Percentiles rank a stretch among this genome's conserved stretches.
Conservation (phyloP, 1,140 invertebrate genomes). For the Armadillidium nasatum region DNA sequence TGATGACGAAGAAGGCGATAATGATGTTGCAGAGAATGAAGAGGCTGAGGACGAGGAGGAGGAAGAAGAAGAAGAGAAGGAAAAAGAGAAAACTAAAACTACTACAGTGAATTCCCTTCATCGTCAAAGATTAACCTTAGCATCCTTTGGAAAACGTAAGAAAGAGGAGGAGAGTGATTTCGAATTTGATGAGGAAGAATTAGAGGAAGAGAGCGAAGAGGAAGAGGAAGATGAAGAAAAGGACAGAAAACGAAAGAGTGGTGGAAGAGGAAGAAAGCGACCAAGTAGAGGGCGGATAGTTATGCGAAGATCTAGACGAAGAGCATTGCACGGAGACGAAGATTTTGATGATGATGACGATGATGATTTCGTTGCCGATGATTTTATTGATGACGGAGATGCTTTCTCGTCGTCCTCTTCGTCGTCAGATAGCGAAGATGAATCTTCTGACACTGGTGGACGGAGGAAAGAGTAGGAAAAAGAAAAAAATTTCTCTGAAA, state of each 20-base stretch:
- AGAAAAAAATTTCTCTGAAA: background rate
- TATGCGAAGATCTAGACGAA: slow-evolving; percentile 35
- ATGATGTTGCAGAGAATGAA: slow-evolving; percentile 36
- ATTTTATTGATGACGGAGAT: slow-evolving; percentile 33
- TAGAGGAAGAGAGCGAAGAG: slow-evolving; percentile 44
- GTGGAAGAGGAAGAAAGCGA: slow-evolving; percentile 18
- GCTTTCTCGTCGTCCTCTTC: background rate
- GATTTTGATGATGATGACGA: slow-evolving; percentile 19
- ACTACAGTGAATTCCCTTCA: background rate
- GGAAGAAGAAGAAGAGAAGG: background rate
- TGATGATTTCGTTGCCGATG: slow-evolving; percentile 33
- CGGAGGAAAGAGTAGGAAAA: background rate
- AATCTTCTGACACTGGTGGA: background rate
- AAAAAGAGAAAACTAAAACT: background rate
- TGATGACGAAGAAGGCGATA: slow-evolving; percentile 49
- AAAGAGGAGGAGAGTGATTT: slow-evolving; percentile 43
- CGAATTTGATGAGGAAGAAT: slow-evolving; percentile 47
- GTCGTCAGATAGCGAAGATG: slow-evolving; percentile 22
- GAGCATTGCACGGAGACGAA: slow-evolving; percentile 40
- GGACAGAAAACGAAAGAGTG: slow-evolving; percentile 17
- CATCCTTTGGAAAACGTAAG: background rate
- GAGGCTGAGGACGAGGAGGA: slow-evolving; percentile 45
- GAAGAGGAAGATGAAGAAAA: slow-evolving; percentile 36
- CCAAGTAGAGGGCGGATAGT: slow-evolving; percentile 18
- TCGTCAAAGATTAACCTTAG: slow-evolving; percentile 4